Evolutionary conservation across 2,797 vertebrate species (phyloP).

Genomic region (Hydrolagus colliei): DNA sequence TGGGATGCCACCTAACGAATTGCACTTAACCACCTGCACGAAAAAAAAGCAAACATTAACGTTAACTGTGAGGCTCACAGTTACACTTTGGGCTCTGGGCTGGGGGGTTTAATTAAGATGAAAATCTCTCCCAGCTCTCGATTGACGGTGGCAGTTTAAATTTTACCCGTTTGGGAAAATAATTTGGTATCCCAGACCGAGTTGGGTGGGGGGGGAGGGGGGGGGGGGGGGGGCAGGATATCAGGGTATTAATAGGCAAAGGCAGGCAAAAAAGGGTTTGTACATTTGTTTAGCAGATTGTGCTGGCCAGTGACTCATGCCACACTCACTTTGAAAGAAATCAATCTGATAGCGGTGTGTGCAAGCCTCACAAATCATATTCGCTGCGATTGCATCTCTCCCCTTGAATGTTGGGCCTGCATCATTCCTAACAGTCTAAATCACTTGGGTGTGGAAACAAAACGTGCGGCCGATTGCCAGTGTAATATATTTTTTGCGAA

Average conservation of each 20-base stretch:
- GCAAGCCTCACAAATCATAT: background rate
- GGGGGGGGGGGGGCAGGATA: too few species aligned
- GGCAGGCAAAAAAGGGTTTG: background rate
- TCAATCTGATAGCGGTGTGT: background rate
- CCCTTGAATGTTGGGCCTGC: background rate
- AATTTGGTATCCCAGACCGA: background rate
- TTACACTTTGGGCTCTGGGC: background rate
- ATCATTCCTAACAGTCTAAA: background rate
- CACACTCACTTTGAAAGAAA: background rate
- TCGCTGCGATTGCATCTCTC: background rate
- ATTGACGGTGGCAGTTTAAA: background rate
- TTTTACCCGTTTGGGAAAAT: background rate
- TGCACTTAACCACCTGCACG: background rate
- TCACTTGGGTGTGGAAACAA: background rate
- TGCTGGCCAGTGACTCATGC: background rate
- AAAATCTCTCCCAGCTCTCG: background rate
- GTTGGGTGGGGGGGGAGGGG: background rate
- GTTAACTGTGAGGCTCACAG: background rate
- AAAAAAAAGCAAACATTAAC: background rate
- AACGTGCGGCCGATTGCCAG: background rate
- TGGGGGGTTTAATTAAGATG: background rate
- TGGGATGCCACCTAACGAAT: background rate
- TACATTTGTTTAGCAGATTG: background rate
- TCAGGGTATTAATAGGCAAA: background rate
- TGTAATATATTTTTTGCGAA: background rate